phyloP scores from a whole-genome alignment of 2,797 vertebrate genomes.

The Glyptemys insculpta region DNA sequence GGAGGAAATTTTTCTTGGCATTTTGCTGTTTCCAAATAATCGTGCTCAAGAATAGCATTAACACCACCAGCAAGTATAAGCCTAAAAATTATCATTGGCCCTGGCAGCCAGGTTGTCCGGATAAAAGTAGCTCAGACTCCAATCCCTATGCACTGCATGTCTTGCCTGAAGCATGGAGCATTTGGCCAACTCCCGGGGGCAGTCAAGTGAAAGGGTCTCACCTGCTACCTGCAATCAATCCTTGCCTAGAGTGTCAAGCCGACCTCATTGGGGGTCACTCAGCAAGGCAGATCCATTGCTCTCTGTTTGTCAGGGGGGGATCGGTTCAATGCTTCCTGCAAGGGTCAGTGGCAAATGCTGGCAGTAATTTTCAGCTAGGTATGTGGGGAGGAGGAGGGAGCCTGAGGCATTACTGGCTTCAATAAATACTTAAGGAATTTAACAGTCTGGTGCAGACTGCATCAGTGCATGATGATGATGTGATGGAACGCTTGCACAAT shows the following conservation, averaged over 20 bases:
- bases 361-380: slow-evolving; percentile 77
- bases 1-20: rapidly evolving
- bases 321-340: slow-evolving; percentile 63
- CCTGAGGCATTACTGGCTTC: slow-evolving; percentile 71
- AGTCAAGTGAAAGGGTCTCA: slow-evolving; percentile 64
- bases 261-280: slow-evolving; percentile 55
- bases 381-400: slow-evolving; percentile 41
- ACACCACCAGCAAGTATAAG: neutral
- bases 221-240: slow-evolving; percentile 78
- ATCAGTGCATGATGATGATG: slow-evolving; percentile 47
- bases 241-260: slow-evolving; percentile 62
- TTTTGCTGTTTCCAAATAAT: slow-evolving; percentile 25
- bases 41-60: neutral
- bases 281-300: slow-evolving; percentile 61
- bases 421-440: slow-evolving; percentile 74
- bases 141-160: rapidly evolving
- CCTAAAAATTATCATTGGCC: neutral
- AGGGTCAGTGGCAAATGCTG: slow-evolving; percentile 74
- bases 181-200: slow-evolving; percentile 62
- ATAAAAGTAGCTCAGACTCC: neutral
- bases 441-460: slow-evolving; percentile 20
- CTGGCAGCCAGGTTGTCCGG: neutral
- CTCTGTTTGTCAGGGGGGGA: slow-evolving; percentile 46
- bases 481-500: slow-evolving; percentile 20
- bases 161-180: slow-evolving; percentile 35